Base-by-base conservation (phyloP, 2,888 invertebrate species). In the Agonopterix heracliana region DNA sequence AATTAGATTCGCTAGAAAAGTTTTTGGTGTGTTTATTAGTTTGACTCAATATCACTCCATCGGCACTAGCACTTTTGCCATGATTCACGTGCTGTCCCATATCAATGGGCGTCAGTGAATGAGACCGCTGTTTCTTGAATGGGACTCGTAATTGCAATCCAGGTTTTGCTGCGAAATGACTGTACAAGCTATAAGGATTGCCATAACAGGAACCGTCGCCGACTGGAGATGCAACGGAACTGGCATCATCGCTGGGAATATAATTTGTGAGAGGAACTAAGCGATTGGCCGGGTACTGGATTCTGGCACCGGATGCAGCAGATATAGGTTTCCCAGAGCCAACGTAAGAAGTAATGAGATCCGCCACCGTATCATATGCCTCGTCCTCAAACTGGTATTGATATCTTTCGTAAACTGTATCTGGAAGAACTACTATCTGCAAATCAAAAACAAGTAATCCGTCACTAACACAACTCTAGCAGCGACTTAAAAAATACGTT, bases 331-430 rank as follows among this genome's bases (percentile, higher is more conserved):
- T 95, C 12, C 95, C 95, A 44, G 96, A 96, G 1, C 96, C 96
- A 17, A 98, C 96, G 75, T 98, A 98, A 58, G 94, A 97, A 5
- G 97, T 97, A 55, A 98, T 96, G 49, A 98, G 90, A 78, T 97
- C 97, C 0, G 97, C 95, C 13, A 98, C 96, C 2, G 96, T 96
- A 71, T 96, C 96, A 70, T 97, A 98, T 0, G 95, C 93, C 73
- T 97, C 96, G 68, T 97, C 97, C 79, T 98, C 98, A 74, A 98
- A 97, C 71, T 96, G 96, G 76, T 95, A 98, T 73, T 97, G 96
- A 34, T 96, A 93, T 60, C 95, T 90, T 79, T 97, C 96, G 78
- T 97, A 97, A 4, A 97, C 96, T 0, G 97, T 97, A 66, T 96
- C 95, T 0, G 96, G 95, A 68, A 96, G 96, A 1, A 96, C 90